Percentiles rank a stretch among this genome's conserved stretches.
These are phyloP conservation scores for Brachynemurus nebulosus DNA, from an alignment of 2,888 invertebrate genomes.

Conservation along the genomic window DNA sequence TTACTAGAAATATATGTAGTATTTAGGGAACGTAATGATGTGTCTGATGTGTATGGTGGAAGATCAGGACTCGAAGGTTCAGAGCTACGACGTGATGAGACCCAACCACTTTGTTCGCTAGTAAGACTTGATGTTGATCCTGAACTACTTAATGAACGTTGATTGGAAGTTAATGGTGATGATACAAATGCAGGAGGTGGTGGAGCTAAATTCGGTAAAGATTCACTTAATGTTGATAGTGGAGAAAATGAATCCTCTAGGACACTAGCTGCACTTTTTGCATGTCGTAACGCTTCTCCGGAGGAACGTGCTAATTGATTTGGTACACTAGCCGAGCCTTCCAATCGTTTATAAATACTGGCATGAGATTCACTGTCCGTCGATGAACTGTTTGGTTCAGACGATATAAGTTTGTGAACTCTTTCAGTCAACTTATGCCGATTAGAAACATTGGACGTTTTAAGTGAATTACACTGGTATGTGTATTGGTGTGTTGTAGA, in stretches of 20 bases:
- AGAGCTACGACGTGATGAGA: conserved; percentile 59
- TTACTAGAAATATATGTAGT: neutral
- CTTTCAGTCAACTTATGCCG: conserved; percentile 2
- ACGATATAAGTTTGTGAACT: neutral
- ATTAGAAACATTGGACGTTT: conserved; percentile 2
- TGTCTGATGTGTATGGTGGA: conserved; percentile 14
- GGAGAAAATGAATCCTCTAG: conserved; percentile 38
- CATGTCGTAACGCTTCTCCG: conserved; percentile 35
- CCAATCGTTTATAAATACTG: conserved; percentile 31
- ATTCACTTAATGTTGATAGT: conserved; percentile 38
- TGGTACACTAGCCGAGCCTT: conserved; percentile 49
- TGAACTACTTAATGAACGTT: conserved; percentile 25
- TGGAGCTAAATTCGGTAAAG: conserved; percentile 55
- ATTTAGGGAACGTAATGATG: neutral
- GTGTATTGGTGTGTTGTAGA: neutral
- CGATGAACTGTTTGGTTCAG: conserved; percentile 23
- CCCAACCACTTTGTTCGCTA: conserved; percentile 81
- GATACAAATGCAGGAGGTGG: conserved; percentile 28
- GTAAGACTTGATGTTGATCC: conserved; percentile 49
- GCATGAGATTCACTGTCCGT: conserved; percentile 22
- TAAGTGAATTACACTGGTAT: neutral
- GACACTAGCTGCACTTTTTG: conserved; percentile 41
- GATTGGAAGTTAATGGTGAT: conserved; percentile 26
- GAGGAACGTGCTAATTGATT: conserved; percentile 42
- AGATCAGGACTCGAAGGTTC: conserved; percentile 47